Evolutionary conservation across 2,113 vertebrate species (phyloP).

Genomic region (Eclectus roratus): DNA sequence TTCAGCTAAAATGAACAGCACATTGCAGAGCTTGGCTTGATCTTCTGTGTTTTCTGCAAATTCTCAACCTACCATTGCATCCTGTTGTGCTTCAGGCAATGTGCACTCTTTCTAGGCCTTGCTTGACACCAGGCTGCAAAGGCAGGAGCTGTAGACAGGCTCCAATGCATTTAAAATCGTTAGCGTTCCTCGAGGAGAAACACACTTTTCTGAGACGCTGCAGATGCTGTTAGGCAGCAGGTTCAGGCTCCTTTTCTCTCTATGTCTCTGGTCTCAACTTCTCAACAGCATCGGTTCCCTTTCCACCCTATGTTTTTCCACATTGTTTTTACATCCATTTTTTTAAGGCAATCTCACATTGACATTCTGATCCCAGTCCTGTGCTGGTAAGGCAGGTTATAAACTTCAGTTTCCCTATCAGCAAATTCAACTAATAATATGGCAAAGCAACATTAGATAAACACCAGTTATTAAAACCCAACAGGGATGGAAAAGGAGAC

Average conservation of each 20-base stretch:
- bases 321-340: not conserved
- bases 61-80: not conserved
- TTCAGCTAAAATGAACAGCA: not conserved
- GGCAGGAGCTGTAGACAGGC: not conserved
- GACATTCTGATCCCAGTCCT: not conserved
- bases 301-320: not conserved
- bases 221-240: not conserved
- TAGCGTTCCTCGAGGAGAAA: not conserved
- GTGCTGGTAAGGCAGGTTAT: not conserved
- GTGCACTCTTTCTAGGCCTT: not conserved
- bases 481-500: not conserved
- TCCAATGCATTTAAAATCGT: not conserved
- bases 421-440: not conserved
- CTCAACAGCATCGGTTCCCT: not conserved
- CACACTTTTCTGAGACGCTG: not conserved
- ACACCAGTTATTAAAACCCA: not conserved
- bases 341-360: not conserved
- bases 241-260: not conserved
- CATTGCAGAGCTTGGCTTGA: not conserved
- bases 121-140: not conserved
- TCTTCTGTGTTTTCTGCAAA: slow-evolving; percentile 2
- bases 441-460: not conserved
- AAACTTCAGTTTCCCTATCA: not conserved
- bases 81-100: slow-evolving; percentile 26
- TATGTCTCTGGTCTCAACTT: not conserved